Evolutionary conservation across 2,113 vertebrate species (phyloP).

Genomic region (Spheniscus mendiculus): DNA sequence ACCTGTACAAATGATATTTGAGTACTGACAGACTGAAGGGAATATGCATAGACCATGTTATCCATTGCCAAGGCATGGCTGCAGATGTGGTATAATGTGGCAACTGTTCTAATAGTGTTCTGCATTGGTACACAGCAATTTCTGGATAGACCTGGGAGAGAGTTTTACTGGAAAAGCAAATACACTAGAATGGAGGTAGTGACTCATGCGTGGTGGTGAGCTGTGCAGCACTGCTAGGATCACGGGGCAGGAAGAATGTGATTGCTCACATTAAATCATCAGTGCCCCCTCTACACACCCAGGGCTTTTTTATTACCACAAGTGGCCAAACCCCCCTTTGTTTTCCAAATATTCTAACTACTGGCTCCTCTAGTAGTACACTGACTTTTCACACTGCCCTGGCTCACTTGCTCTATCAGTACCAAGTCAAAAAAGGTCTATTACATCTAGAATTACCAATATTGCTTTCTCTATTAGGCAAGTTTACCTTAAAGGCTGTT

Average conservation of each 20-base stretch:
- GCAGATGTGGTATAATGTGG: not conserved
- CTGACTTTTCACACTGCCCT: not conserved
- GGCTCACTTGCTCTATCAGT: not conserved
- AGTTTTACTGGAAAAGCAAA: constrained; percentile 11
- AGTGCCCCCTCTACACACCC: not conserved
- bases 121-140: not conserved
- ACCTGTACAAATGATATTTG: not conserved
- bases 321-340: not conserved
- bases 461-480: not conserved
- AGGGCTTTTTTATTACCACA: not conserved
- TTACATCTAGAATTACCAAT: not conserved
- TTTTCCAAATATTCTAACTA: not conserved
- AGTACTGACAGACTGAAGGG: not conserved
- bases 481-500: not conserved
- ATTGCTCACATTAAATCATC: constrained; percentile 4
- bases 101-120: not conserved
- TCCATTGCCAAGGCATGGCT: not conserved
- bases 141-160: not conserved
- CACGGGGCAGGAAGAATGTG: not conserved
- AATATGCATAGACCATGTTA: not conserved
- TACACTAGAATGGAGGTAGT: not conserved
- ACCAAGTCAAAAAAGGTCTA: not conserved
- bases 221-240: not conserved
- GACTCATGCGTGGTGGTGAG: not conserved
- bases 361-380: not conserved